Evolutionary conservation across 2,797 vertebrate genomes (phyloP).

Genomic region (Lithobates pipiens): DNA sequence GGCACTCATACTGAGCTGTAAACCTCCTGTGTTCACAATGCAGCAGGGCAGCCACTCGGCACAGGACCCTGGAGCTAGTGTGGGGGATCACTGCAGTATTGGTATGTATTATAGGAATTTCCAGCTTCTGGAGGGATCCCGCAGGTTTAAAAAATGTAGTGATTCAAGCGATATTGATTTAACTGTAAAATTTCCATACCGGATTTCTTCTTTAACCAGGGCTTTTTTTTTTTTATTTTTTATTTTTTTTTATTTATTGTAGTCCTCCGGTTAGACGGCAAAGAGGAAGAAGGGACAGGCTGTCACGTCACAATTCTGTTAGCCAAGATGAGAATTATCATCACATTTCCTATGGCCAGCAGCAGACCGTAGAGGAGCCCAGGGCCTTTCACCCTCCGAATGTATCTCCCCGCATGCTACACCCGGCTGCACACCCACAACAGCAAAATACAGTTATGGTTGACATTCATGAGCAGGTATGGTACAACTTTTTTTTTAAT

Average conservation of each 20-base stretch:
- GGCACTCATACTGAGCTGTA: too few species aligned
- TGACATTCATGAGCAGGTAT: constrained; percentile 95
- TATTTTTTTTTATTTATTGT: neutral
- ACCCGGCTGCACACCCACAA: constrained; percentile 87
- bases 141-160: too few species aligned
- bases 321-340: constrained; percentile 93
- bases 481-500: neutral
- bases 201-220: too few species aligned
- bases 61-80: too few species aligned
- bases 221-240: neutral
- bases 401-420: constrained; percentile 88
- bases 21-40: too few species aligned
- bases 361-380: constrained; percentile 88
- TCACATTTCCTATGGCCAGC: constrained; percentile 89
- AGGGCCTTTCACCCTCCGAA: constrained; percentile 92
- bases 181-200: too few species aligned
- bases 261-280: constrained; percentile 93
- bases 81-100: too few species aligned
- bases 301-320: constrained; percentile 84
- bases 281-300: constrained; percentile 89
- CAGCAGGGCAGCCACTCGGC: too few species aligned
- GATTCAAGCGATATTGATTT: too few species aligned
- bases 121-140: too few species aligned
- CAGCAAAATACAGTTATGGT: constrained; percentile 92
- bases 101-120: too few species aligned